Evolutionary conservation across 1,140 invertebrate genomes (phyloP).

Genomic region (Thaumatotibia leucotreta): DNA sequence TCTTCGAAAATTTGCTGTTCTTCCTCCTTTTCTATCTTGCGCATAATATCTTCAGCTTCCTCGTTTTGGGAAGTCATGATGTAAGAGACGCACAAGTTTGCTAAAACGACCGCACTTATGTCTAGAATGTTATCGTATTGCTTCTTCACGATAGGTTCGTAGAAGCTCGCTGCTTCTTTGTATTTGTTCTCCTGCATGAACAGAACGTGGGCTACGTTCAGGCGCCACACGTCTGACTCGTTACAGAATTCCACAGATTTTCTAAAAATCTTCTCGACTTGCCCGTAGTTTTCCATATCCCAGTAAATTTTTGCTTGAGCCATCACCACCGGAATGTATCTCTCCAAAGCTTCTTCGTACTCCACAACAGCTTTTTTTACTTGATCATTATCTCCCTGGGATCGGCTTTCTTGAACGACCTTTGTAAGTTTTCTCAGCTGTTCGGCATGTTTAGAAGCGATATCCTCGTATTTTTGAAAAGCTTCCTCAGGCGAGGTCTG

Average conservation of each 20-base stretch:
- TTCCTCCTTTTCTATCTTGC: conserved; percentile 99
- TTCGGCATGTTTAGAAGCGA: conserved; percentile 94
- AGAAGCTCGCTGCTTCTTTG: conserved; percentile 98
- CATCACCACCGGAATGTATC: conserved; percentile 97
- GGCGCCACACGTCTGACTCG: conserved; percentile 96
- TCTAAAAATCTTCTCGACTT: conserved; percentile 96
- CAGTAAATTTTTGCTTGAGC: conserved; percentile 99
- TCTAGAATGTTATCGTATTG: conserved; percentile 96
- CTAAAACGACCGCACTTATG: conserved; percentile 97
- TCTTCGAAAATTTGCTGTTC: conserved; percentile 95
- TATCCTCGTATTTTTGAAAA: conserved; percentile 97
- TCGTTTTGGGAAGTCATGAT: conserved; percentile 99
- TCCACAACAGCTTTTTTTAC: conserved; percentile 94
- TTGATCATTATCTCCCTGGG: conserved; percentile 91
- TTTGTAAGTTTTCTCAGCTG: conserved; percentile 94
- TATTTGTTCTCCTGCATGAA: conserved; percentile 99
- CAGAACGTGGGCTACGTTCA: conserved; percentile 98
- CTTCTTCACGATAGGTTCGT: conserved; percentile 98
- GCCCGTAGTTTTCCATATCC: conserved; percentile 97
- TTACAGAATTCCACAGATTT: conserved; percentile 99
- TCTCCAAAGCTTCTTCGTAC: conserved; percentile 94
- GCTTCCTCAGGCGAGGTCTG: conserved; percentile 98
- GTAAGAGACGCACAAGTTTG: conserved; percentile 99
- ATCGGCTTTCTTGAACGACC: conserved; percentile 93
- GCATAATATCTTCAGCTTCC: conserved; percentile 99